These are phyloP conservation scores for Ophiodon elongatus DNA, from an alignment of 2,113 vertebrate species.

Conservation along the genomic window DNA sequence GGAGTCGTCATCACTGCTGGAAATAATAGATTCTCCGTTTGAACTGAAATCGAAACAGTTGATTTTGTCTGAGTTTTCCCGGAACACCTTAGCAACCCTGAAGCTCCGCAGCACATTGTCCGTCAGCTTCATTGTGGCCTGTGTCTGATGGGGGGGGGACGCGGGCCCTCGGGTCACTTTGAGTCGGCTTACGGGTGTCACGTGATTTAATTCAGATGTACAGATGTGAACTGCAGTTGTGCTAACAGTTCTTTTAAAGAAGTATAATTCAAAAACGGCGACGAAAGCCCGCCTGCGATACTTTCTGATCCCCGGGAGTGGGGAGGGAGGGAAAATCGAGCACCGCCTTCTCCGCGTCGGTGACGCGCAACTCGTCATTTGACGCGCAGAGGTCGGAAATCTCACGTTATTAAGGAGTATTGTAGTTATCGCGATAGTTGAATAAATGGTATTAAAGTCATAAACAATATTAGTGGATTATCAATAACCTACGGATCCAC, in stretches of 20 bases:
- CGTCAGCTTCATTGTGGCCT: slow-evolving; percentile 97
- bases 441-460: not conserved
- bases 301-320: slow-evolving; percentile 4
- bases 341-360: slow-evolving; percentile 64
- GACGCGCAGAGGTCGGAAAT: not conserved
- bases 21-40: slow-evolving; percentile 97
- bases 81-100: slow-evolving; percentile 98
- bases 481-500: not conserved
- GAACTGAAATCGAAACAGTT: slow-evolving; percentile 99
- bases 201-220: not conserved
- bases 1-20: slow-evolving; percentile 98
- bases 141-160: slow-evolving; percentile 61
- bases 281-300: slow-evolving; percentile 60
- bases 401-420: not conserved
- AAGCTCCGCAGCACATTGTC: slow-evolving; percentile 99
- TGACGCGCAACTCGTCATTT: slow-evolving; percentile 39
- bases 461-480: not conserved
- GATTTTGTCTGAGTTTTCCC: slow-evolving; percentile 98
- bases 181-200: not conserved
- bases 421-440: slow-evolving; percentile 49
- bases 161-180: slow-evolving; percentile 52
- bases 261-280: slow-evolving; percentile 44
- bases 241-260: not conserved
- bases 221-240: not conserved
- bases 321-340: slow-evolving; percentile 38